A percentile compares a stretch with the other conserved stretches of the same genome.
Conservation (phyloP, 2,797 vertebrate species). For the Anabacerthia variegaticeps region DNA sequence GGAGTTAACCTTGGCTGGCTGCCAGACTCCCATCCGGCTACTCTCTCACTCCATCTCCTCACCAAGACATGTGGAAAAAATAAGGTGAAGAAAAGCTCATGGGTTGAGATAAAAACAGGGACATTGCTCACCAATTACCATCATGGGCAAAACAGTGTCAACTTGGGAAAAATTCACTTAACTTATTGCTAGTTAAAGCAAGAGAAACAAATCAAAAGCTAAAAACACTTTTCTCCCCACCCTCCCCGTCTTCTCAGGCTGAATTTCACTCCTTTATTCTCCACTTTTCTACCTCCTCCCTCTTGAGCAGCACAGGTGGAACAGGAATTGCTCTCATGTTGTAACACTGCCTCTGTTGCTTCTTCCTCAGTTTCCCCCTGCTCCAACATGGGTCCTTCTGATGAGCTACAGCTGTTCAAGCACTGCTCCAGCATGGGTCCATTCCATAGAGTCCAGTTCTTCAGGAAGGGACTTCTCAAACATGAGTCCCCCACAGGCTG, state of each 20-base stretch:
- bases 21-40: neutral
- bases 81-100: neutral
- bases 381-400: neutral
- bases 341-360: neutral
- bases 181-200: neutral
- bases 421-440: neutral
- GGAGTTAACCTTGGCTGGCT: neutral
- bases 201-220: neutral
- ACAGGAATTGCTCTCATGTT: neutral
- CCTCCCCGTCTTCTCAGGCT: neutral
- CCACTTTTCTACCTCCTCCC: neutral
- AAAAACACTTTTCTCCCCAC: neutral
- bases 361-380: neutral
- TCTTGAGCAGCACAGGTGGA: neutral
- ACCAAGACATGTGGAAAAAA: neutral
- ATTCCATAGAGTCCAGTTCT: neutral
- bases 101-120: neutral
- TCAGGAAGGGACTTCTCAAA: neutral
- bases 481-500: fast-evolving
- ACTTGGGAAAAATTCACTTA: neutral
- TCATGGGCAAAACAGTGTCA: neutral
- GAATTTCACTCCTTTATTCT: neutral
- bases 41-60: neutral
- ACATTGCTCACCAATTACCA: neutral
- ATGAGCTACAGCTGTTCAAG: neutral